Percentiles rank a stretch among this genome's conserved stretches.
These are phyloP conservation scores for Gortyna flavago DNA, from an alignment of 2,888 invertebrate genomes.

Conservation along the genomic window DNA sequence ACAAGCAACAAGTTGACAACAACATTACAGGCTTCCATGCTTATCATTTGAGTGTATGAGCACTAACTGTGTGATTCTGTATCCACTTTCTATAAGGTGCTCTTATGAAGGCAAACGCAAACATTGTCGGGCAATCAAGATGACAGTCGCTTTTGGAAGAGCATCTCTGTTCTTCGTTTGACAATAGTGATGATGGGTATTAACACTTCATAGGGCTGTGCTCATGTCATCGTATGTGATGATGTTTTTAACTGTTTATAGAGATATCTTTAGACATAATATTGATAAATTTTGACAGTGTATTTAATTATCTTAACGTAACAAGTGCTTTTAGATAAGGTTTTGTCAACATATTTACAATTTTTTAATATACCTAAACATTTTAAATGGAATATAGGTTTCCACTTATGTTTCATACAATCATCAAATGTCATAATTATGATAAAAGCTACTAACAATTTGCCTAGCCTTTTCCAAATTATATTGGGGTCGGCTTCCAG, in stretches of 20 bases:
- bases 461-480: neutral
- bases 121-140: neutral
- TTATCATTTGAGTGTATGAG: neutral
- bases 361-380: neutral
- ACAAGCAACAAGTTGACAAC: no score
- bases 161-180: neutral
- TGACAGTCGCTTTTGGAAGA: neutral
- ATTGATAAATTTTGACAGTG: slow-evolving; percentile 23
- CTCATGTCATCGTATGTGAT: neutral
- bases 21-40: no score
- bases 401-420: neutral
- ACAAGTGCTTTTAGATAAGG: slow-evolving; percentile 37
- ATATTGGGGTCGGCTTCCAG: neutral
- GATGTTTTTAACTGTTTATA: neutral
- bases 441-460: neutral
- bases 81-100: neutral
- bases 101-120: neutral
- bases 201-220: neutral
- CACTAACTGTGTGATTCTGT: neutral
- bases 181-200: neutral
- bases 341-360: slow-evolving; percentile 21
- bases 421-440: neutral
- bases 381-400: slow-evolving; percentile 1
- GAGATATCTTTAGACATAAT: neutral
- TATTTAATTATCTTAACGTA: slow-evolving; percentile 20